A percentile compares a stretch with the other conserved stretches of the same genome.
phyloP scores from a whole-genome alignment of 2,888 invertebrate genomes.

The Perdita meconis region DNA sequence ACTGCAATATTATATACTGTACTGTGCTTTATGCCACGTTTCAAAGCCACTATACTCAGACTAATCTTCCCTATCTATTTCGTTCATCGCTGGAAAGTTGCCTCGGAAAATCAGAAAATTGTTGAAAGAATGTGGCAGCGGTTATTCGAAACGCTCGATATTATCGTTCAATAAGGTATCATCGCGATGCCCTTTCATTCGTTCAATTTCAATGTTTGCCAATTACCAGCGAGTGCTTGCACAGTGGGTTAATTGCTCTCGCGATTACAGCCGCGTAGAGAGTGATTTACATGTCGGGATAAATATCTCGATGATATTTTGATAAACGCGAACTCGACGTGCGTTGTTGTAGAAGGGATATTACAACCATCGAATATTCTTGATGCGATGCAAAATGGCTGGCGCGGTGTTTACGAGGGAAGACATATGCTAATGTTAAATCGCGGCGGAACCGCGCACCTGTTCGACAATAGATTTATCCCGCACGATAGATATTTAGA shows the following conservation, averaged over 20 bases:
- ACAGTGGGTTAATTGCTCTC: constrained; percentile 46
- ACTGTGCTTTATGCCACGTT: too few relatives aligned
- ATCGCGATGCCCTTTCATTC: neutral
- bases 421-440: constrained; percentile 50
- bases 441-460: constrained; percentile 30
- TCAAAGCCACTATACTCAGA: too few relatives aligned
- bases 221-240: constrained; percentile 23
- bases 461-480: constrained; percentile 13
- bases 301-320: constrained; percentile 59
- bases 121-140: neutral
- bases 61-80: too few relatives aligned
- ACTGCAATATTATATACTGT: too few relatives aligned
- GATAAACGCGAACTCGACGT: constrained; percentile 42
- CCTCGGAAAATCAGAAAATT: too few relatives aligned
- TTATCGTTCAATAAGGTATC: neutral
- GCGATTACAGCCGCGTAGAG: constrained; percentile 24
- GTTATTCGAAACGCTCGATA: too few relatives aligned
- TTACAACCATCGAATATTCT: constrained; percentile 49
- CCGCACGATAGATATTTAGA: constrained; percentile 16
- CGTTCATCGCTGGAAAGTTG: too few relatives aligned
- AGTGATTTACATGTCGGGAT: constrained; percentile 40
- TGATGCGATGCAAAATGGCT: constrained; percentile 32
- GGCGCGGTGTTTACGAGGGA: constrained; percentile 50
- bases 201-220: constrained; percentile 12
- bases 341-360: constrained; percentile 38